phyloP scores from a whole-genome alignment of 2,888 invertebrate species.

The Andrena trimmerana region DNA sequence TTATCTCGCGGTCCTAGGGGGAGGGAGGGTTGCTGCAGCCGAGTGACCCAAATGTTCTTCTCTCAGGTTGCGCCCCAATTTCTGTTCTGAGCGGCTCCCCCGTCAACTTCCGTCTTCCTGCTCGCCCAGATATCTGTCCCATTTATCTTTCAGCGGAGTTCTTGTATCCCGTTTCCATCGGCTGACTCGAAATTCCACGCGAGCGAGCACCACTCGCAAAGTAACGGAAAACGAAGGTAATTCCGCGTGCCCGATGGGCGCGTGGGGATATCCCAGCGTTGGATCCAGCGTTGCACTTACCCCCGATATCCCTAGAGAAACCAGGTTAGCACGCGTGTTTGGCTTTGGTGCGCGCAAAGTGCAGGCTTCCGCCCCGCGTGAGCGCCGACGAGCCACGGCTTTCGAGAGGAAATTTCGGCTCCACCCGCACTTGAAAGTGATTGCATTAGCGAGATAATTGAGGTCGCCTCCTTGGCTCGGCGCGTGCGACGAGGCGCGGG shows the following conservation, averaged over 20 bases:
- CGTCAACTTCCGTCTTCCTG: neutral
- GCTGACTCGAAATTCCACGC: neutral
- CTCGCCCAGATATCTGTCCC: neutral
- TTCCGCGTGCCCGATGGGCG: neutral
- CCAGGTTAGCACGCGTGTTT: constrained; percentile 37
- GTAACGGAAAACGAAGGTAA: neutral
- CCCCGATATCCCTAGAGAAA: constrained; percentile 13
- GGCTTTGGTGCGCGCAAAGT: constrained; percentile 16
- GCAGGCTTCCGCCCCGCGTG: constrained; percentile 4
- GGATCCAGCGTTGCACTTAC: constrained; percentile 35
- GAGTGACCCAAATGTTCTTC: constrained; percentile 18
- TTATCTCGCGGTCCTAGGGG: constrained; percentile 19
- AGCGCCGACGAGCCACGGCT: neutral
- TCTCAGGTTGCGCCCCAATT: constrained; percentile 6
- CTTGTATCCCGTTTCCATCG: neutral
- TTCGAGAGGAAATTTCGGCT: constrained; percentile 20
- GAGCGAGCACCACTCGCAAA: neutral
- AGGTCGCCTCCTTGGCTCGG: neutral
- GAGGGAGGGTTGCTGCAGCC: neutral
- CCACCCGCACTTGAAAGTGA: constrained; percentile 8
- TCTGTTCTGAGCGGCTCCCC: neutral
- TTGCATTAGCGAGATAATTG: constrained; percentile 39
- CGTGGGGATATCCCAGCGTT: constrained; percentile 5
- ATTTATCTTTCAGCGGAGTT: constrained; percentile 2
- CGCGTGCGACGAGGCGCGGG: neutral